A percentile compares a stretch with the other conserved stretches of the same genome.
phyloP scores from a whole-genome alignment of 2,797 vertebrate genomes.

The Poecilia wingei region DNA sequence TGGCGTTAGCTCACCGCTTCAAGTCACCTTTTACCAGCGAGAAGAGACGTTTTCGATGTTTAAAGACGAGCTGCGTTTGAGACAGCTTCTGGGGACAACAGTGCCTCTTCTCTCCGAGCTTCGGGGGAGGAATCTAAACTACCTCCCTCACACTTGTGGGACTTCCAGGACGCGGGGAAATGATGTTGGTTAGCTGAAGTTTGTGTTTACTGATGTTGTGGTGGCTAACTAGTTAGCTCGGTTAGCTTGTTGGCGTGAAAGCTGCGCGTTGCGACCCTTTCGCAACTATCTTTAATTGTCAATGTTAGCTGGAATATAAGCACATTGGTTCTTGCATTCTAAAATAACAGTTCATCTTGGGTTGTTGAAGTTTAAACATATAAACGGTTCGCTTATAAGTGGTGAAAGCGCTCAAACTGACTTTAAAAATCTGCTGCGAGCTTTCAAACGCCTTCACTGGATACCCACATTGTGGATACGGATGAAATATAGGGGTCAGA shows the following conservation, averaged over 20 bases:
- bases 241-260: conserved; percentile 68
- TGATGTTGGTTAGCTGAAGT: conserved; percentile 48
- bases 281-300: conserved; percentile 3
- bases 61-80: conserved; percentile 27
- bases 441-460: not conserved
- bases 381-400: not conserved
- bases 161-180: conserved; percentile 11
- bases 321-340: not conserved
- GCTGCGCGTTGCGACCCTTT: conserved; percentile 33
- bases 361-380: conserved; percentile 25
- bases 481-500: conserved; percentile 30
- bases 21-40: conserved; percentile 58
- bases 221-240: conserved; percentile 64
- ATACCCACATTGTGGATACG: not conserved
- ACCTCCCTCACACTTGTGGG: not conserved
- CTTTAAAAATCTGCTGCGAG: not conserved
- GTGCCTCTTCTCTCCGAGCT: not conserved
- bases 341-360: not conserved
- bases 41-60: conserved; percentile 40
- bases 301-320: not conserved
- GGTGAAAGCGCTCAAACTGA: not conserved
- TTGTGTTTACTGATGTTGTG: conserved; percentile 60
- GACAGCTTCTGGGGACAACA: conserved; percentile 7
- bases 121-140: not conserved
- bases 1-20: conserved; percentile 44